Base-by-base conservation (phyloP, 2,113 vertebrate species). In the Halichoerus grypus region DNA sequence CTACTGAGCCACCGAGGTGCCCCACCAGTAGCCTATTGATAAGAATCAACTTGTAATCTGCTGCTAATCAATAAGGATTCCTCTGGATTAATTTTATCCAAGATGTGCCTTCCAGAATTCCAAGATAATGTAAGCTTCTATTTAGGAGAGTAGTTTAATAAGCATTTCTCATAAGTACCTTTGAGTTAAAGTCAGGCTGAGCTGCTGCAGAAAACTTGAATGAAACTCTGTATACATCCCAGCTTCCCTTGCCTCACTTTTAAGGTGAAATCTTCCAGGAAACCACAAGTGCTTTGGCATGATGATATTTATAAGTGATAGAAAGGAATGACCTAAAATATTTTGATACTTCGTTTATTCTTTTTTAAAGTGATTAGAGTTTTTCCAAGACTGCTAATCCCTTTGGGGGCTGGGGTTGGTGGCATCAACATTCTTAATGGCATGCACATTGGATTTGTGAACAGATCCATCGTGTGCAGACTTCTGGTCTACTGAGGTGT, bases 281-380 rank as follows among this genome's bases (percentile, higher is more conserved):
- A 15, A 84, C 6, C 46, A 79, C 31, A 88, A 53, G 55, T 74
- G 55, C 76, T 86, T 71, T 94, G 79, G 36, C 63, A 0, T 83
- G 42, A 57, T 88, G 33, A 22, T 95, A 49, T 86, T 87, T 94
- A 5, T 93, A 85, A 96, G 21, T 57, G 16, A 72, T 61, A 49
- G 42, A 94, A 95, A 94, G 31, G 11, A 86, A 92, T 51, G 28
- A 55, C 22, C 65, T 82, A 53, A 92, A 95, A 71, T 53, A 49
- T 90, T 94, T 96, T 95, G 87, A 76, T 39, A 89, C 7, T 93
- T 7, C 86, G 31, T 53, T 93, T 79, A 81, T 90, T 95, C 74
- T 95, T 71, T 94, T 94, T 94, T 77, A n/a, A 97, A 82, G 57
- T 94, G 36, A 74, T 93, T 57, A 33, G 86, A 46, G 7, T 76